Percentiles rank a stretch among this genome's conserved stretches.
These are phyloP conservation scores for Xyliphius kryptos DNA, from an alignment of 2,113 vertebrate species.

Conservation along the genomic window DNA sequence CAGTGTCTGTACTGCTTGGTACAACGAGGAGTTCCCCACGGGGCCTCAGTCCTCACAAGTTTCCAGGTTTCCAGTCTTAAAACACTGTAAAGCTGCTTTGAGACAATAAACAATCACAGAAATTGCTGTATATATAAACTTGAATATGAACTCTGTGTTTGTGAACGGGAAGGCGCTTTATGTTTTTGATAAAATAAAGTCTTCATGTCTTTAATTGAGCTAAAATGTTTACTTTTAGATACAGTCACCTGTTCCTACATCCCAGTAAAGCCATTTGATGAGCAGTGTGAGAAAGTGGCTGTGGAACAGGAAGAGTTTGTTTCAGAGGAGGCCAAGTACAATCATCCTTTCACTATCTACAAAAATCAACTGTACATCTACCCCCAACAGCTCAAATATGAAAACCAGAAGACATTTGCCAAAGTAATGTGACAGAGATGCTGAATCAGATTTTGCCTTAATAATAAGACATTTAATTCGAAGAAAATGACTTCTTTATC, in stretches of 20 bases:
- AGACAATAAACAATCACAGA: no score
- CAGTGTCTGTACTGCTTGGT: no score
- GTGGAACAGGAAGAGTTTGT: conserved; percentile 92
- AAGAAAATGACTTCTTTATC: background rate
- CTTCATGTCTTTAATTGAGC: background rate
- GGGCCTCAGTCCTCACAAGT: no score
- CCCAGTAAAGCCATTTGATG: conserved; percentile 86
- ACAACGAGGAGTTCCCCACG: no score
- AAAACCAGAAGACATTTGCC: conserved; percentile 94
- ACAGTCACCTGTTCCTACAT: conserved; percentile 87
- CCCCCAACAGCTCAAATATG: conserved; percentile 90
- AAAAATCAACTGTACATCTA: conserved; percentile 92
- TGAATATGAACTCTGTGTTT: no score
- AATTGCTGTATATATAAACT: no score
- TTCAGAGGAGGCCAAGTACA: conserved; percentile 84
- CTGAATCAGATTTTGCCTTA: no score
- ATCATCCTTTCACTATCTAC: conserved; percentile 87
- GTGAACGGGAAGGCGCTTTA: no score
- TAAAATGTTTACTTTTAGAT: conserved; percentile 54
- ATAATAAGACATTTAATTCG: no score
- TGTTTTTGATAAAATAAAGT: background rate
- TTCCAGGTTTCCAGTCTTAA: no score
- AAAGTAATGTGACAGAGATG: conserved; percentile 69
- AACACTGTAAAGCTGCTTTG: no score
- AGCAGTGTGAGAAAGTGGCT: conserved; percentile 68